These are phyloP conservation scores for Pygocentrus nattereri DNA, from an alignment of 2,797 vertebrate species.

Conservation along the genomic window DNA sequence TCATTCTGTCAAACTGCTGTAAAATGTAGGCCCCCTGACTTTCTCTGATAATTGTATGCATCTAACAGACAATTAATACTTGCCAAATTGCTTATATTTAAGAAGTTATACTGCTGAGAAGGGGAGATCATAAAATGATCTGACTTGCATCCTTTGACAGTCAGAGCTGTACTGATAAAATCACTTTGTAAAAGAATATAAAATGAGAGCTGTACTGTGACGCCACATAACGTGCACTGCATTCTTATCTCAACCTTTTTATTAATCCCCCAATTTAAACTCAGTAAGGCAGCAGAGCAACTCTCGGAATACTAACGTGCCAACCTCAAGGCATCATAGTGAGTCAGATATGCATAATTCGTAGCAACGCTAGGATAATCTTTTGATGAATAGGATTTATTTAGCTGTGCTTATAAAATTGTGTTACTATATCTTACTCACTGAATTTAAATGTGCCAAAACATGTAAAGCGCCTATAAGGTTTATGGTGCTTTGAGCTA, in stretches of 20 bases:
- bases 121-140: too few species aligned
- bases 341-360: not conserved
- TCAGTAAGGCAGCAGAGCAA: not conserved
- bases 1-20: not conserved
- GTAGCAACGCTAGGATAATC: not conserved
- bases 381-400: not conserved
- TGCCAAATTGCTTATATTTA: too few species aligned
- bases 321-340: not conserved
- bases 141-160: not conserved
- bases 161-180: not conserved
- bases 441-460: not conserved
- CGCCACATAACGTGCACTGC: not conserved
- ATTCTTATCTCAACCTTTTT: conserved; percentile 2
- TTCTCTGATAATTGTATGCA: not conserved
- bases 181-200: not conserved
- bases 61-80: too few species aligned
- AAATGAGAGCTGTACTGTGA: not conserved
- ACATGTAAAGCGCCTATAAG: not conserved
- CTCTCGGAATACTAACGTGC: not conserved
- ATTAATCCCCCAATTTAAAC: not conserved
- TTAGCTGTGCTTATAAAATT: not conserved
- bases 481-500: not conserved
- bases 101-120: not conserved
- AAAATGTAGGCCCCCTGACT: not conserved
- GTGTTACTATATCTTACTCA: not conserved